Percentiles rank a stretch among this genome's conserved stretches.
phyloP scores from a whole-genome alignment of 2,113 vertebrate genomes.

The Motacilla alba region DNA sequence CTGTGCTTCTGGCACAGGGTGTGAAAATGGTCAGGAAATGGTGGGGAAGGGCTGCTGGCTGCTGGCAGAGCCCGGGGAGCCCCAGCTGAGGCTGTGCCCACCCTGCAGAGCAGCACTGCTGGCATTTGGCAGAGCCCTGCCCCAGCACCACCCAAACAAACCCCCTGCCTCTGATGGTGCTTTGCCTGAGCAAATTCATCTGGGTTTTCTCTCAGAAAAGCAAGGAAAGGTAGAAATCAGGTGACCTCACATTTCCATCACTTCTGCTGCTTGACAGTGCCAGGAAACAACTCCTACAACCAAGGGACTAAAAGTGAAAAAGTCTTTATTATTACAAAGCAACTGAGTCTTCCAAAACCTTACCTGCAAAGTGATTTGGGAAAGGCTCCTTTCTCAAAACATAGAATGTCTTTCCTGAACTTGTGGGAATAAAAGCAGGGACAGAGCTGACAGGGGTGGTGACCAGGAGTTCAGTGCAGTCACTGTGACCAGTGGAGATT shows the following conservation, averaged over 20 bases:
- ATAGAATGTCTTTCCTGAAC: not conserved
- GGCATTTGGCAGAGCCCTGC: not conserved
- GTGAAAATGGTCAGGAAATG: not conserved
- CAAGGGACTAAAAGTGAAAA: not conserved
- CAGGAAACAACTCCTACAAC: not conserved
- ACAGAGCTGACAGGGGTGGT: not conserved
- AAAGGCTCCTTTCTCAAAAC: not conserved
- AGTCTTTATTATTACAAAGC: not conserved
- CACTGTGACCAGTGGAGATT: not conserved
- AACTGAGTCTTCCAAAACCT: not conserved
- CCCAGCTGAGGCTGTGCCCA: not conserved
- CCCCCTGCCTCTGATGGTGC: not conserved
- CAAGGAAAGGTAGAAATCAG: not conserved
- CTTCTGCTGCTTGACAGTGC: not conserved
- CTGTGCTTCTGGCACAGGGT: not conserved
- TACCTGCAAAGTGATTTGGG: not conserved
- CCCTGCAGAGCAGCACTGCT: not conserved
- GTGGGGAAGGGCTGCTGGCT: not conserved
- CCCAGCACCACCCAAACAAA: not conserved
- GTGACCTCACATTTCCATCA: not conserved
- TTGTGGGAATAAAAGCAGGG: not conserved
- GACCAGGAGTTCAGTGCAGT: not conserved
- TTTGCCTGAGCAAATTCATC: not conserved
- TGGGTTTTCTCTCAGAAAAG: not conserved
- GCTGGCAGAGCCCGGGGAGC: rapidly evolving